Percentiles rank a stretch among this genome's conserved stretches.
Evolutionary conservation across 2,888 invertebrate species (phyloP).

Genomic region (Resseliella maxima): DNA sequence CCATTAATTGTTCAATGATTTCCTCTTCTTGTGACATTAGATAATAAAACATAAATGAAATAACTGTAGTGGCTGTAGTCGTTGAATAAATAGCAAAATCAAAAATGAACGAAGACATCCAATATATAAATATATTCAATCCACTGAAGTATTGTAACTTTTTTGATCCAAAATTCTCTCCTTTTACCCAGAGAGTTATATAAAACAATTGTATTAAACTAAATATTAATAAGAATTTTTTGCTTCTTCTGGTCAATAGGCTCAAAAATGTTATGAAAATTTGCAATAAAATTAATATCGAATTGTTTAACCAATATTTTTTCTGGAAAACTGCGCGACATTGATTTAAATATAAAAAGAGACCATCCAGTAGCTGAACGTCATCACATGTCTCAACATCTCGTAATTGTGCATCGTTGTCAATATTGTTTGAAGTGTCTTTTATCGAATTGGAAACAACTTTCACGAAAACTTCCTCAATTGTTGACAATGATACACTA

Average conservation of each 20-base stretch:
- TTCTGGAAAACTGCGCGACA: conserved; percentile 76
- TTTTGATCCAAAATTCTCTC: conserved; percentile 76
- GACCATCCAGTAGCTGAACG: conserved; percentile 59
- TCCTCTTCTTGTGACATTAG: too few species aligned
- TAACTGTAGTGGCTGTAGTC: conserved; percentile 73
- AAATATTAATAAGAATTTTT: too few species aligned
- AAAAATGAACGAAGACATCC: conserved; percentile 75
- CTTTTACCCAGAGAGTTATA: conserved; percentile 63
- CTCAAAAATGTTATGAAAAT: too few species aligned
- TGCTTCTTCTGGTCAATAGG: too few species aligned
- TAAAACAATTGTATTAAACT: too few species aligned
- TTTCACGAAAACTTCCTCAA: conserved; percentile 91
- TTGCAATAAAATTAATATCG: too few species aligned
- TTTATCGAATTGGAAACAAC: conserved; percentile 69
- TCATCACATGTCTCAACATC: background rate
- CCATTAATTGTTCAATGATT: too few species aligned
- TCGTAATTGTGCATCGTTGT: background rate
- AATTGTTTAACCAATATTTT: conserved; percentile 72
- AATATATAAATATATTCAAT: conserved; percentile 74
- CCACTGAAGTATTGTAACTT: conserved; percentile 80
- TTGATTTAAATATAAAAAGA: conserved; percentile 70
- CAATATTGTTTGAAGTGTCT: background rate
- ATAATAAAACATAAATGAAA: too few species aligned
- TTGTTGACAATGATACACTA: conserved; percentile 85
- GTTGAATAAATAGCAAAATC: conserved; percentile 72